Percentiles rank a stretch among this genome's conserved stretches.
Evolutionary conservation across 2,113 vertebrate species (phyloP).

Genomic region (Chaetorhynchus papuensis): DNA sequence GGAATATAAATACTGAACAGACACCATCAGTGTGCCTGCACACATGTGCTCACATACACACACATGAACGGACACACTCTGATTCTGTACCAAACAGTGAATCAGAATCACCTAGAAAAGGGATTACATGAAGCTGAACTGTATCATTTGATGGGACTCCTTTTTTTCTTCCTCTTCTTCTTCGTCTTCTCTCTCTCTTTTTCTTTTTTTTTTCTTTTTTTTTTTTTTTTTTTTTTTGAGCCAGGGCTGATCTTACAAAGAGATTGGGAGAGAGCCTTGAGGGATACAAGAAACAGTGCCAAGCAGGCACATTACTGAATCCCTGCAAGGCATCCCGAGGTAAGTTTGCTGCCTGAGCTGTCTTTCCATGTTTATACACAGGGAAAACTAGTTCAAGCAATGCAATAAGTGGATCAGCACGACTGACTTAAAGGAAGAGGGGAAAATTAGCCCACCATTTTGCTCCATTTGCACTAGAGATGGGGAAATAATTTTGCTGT

Average conservation of each 20-base stretch:
- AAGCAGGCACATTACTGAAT: slow-evolving; percentile 60
- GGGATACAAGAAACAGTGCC: slow-evolving; percentile 69
- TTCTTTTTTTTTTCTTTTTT: not conserved
- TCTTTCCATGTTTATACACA: slow-evolving; percentile 57
- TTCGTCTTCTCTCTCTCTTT: not conserved
- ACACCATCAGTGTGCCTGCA: not conserved
- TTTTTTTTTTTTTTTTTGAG: slow-evolving; percentile 26
- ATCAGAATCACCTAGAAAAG: slow-evolving; percentile 47
- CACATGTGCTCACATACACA: not conserved
- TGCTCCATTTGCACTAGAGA: slow-evolving; percentile 41
- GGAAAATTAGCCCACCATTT: slow-evolving; percentile 43
- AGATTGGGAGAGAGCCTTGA: slow-evolving; percentile 73
- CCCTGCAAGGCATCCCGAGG: slow-evolving; percentile 67
- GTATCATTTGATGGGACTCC: slow-evolving; percentile 30
- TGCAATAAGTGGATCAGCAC: slow-evolving; percentile 53
- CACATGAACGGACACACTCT: not conserved
- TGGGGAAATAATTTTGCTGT: slow-evolving; percentile 57
- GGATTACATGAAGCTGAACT: slow-evolving; percentile 38
- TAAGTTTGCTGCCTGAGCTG: slow-evolving; percentile 54
- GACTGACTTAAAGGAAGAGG: slow-evolving; percentile 27
- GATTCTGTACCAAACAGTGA: slow-evolving; percentile 24
- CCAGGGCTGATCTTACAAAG: slow-evolving; percentile 63
- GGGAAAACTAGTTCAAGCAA: slow-evolving; percentile 58
- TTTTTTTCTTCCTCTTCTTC: not conserved
- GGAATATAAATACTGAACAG: slow-evolving; percentile 24